phyloP scores from a whole-genome alignment of 2,888 invertebrate genomes.

The Phengaris arion region DNA sequence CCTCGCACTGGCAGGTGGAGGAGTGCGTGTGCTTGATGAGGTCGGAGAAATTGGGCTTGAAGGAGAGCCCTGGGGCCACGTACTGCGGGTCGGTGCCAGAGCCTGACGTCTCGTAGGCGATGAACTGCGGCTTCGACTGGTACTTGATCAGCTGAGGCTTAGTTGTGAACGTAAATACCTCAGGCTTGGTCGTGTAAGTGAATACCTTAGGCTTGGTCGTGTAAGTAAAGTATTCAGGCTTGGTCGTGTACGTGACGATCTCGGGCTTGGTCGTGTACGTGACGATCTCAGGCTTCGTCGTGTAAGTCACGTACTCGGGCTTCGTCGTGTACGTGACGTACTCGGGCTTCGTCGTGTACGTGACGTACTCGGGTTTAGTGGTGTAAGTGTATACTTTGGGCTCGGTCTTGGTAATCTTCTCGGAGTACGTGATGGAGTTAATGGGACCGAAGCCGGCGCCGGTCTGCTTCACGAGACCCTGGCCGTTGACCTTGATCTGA shows the following conservation, averaged over 20 bases:
- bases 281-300: constrained; percentile 44
- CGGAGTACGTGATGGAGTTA: constrained; percentile 51
- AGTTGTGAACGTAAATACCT: constrained; percentile 58
- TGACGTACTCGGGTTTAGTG: constrained; percentile 43
- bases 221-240: constrained; percentile 50
- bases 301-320: constrained; percentile 43
- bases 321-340: constrained; percentile 54
- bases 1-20: constrained; percentile 65
- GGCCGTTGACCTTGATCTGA: constrained; percentile 30
- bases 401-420: constrained; percentile 63
- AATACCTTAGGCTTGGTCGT: constrained; percentile 62
- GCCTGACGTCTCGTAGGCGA: constrained; percentile 67
- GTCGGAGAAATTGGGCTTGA: constrained; percentile 60
- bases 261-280: constrained; percentile 47
- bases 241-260: constrained; percentile 43
- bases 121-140: constrained; percentile 54
- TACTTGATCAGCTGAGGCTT: constrained; percentile 56
- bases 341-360: constrained; percentile 45
- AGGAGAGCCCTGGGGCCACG: constrained; percentile 59
- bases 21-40: constrained; percentile 60
- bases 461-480: constrained; percentile 33
- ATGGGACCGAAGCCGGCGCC: constrained; percentile 34
- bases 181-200: constrained; percentile 59
- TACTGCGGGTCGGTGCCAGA: constrained; percentile 65
- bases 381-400: constrained; percentile 45